A percentile compares a stretch with the other conserved stretches of the same genome.
Conservation (phyloP, 2,797 vertebrate genomes). For the Cyprinella venusta region DNA sequence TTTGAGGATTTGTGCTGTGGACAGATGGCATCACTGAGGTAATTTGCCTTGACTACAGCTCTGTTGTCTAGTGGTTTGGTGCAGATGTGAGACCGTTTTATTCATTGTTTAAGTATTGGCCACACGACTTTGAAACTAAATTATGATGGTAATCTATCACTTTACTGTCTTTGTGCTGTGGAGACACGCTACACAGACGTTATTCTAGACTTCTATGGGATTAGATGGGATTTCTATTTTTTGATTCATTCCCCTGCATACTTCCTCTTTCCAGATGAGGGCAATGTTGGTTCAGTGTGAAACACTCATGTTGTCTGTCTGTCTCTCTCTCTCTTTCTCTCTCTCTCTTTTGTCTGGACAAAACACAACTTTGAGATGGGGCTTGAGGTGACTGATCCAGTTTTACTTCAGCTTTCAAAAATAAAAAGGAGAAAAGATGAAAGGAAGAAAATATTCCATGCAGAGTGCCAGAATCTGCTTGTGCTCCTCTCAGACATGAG, state of each 20-base stretch:
- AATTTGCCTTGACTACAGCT: conserved; percentile 21
- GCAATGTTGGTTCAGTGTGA: conserved; percentile 70
- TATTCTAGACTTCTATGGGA: not conserved
- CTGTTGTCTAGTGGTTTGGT: conserved; percentile 29
- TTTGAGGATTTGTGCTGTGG: conserved; percentile 15
- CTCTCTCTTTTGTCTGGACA: conserved; percentile 19
- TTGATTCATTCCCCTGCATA: not conserved
- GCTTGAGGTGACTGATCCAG: conserved; percentile 36
- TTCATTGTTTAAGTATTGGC: not conserved
- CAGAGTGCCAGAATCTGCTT: not conserved
- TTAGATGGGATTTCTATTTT: not conserved
- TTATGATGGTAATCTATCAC: not conserved
- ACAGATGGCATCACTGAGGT: conserved; percentile 37
- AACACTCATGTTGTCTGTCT: not conserved
- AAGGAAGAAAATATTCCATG: conserved; percentile 29
- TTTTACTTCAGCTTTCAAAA: conserved; percentile 47
- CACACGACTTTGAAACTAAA: not conserved
- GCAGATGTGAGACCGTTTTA: conserved; percentile 4
- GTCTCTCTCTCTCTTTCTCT: not conserved
- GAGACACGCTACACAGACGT: not conserved
- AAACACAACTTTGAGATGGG: conserved; percentile 22
- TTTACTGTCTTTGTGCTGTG: not conserved
- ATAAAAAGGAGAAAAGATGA: conserved; percentile 37
- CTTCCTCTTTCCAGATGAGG: conserved; percentile 69
- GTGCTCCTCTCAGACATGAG: conserved; percentile 4